Percentiles rank a stretch among this genome's conserved stretches.
These are phyloP conservation scores for Euborellia annulipes DNA, from an alignment of 1,140 invertebrate species.

Conservation along the genomic window DNA sequence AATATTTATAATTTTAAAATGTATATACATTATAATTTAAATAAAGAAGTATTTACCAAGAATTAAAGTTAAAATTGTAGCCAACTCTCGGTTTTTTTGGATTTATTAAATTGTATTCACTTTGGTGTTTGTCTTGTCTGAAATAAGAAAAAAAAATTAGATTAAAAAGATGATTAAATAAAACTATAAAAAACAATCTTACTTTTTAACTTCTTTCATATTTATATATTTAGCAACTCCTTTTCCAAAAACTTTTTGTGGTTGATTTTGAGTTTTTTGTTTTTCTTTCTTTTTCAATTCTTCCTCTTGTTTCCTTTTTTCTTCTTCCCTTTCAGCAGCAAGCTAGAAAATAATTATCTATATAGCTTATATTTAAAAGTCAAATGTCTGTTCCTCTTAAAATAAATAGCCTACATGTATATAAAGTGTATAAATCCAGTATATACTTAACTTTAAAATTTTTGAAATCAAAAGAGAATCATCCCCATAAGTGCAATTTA, in stretches of 20 bases:
- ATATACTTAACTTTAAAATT: too few species aligned
- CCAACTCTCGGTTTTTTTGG: conserved; percentile 23
- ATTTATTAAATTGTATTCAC: conserved; percentile 24
- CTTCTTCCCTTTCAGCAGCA: conserved; percentile 49
- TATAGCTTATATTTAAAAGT: too few species aligned
- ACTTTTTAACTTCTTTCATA: conserved; percentile 16
- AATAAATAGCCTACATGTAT: too few species aligned
- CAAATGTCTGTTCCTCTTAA: too few species aligned
- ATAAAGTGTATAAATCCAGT: too few species aligned
- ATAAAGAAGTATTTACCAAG: conserved; percentile 44
- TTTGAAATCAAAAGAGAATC: too few species aligned
- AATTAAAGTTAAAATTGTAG: conserved; percentile 44
- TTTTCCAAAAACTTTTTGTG: conserved; percentile 52
- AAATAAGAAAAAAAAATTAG: too few species aligned
- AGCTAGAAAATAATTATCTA: too few species aligned
- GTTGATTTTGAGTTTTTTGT: conserved; percentile 27
- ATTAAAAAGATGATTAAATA: too few species aligned
- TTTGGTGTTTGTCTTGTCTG: conserved; percentile 20
- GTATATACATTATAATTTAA: too few species aligned
- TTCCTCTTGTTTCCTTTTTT: conserved; percentile 39
- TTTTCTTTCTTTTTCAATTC: conserved; percentile 36
- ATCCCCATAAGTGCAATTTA: too few species aligned
- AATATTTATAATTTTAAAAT: too few species aligned
- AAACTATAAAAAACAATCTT: background rate
- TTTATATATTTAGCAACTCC: conserved; percentile 72